A percentile compares a stretch with the other conserved stretches of the same genome.
Evolutionary conservation across 92 coral and sea anemone genomes (phyloP).

Genomic region (Muricea muricata): DNA sequence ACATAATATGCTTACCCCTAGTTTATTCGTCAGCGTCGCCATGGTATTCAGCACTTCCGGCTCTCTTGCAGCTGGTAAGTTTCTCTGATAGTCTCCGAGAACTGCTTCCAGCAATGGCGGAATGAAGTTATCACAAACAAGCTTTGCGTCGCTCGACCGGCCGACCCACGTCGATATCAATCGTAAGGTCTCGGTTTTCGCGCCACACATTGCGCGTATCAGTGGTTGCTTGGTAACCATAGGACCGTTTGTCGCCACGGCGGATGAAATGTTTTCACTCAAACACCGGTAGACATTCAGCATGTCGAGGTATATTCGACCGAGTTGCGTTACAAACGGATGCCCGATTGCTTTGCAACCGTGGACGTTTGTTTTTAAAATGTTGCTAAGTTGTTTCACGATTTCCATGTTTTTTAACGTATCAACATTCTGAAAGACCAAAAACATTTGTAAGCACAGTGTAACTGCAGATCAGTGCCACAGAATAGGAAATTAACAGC

Average conservation of each 20-base stretch:
- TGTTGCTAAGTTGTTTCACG: constrained; percentile 96
- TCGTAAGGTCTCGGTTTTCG: constrained; percentile 90
- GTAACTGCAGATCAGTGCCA: no score
- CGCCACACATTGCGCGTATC: constrained; percentile 94
- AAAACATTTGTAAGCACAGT: not conserved
- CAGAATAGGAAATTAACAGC: not conserved
- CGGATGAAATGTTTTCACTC: constrained; percentile 96
- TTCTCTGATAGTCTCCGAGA: constrained; percentile 93
- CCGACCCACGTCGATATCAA: constrained; percentile 96
- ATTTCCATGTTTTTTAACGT: constrained; percentile 90
- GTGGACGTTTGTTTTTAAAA: constrained; percentile 93
- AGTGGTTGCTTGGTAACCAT: constrained; percentile 93
- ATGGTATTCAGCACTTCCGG: constrained; percentile 98
- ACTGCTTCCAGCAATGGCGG: constrained; percentile 99
- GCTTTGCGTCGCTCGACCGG: constrained; percentile 93
- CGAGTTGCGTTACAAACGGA: constrained; percentile 97
- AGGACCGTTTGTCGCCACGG: constrained; percentile 90
- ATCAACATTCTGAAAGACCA: constrained; percentile 83
- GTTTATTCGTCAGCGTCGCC: constrained; percentile 96
- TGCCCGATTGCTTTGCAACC: constrained; percentile 99
- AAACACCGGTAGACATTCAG: constrained; percentile 96
- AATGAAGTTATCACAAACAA: constrained; percentile 98
- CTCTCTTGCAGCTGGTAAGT: constrained; percentile 92
- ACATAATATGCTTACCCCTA: constrained; percentile 74
- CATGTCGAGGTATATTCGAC: constrained; percentile 98